phyloP scores from a whole-genome alignment of 2,888 invertebrate genomes.

The Sialis fuliginosa region DNA sequence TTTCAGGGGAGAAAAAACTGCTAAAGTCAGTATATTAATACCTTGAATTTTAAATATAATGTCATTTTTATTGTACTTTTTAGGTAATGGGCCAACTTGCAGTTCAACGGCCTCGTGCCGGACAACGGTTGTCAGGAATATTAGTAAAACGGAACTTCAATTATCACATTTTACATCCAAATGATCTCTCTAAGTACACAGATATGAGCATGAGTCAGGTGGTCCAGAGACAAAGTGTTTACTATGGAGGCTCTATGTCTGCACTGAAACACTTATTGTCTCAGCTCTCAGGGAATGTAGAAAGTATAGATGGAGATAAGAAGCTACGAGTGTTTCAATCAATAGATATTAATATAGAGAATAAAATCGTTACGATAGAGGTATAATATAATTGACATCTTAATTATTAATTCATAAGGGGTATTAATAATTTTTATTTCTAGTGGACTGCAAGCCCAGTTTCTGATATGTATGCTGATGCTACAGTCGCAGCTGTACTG shows the following conservation, averaged over 20 bases:
- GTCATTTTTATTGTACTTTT: constrained; percentile 3
- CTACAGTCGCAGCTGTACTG: constrained; percentile 73
- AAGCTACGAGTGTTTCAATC: constrained; percentile 66
- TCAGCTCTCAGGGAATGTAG: constrained; percentile 60
- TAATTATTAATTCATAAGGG: too few species aligned
- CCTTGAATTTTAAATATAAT: constrained; percentile 13
- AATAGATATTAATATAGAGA: constrained; percentile 66
- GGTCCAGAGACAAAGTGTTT: constrained; percentile 79
- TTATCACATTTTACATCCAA: constrained; percentile 84
- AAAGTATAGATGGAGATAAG: constrained; percentile 48
- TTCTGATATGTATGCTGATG: constrained; percentile 96
- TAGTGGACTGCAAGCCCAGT: constrained; percentile 90
- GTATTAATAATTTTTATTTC: constrained; percentile 8
- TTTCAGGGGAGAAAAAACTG: constrained; percentile 95
- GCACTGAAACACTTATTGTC: constrained; percentile 58
- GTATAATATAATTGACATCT: constrained; percentile 19
- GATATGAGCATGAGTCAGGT: constrained; percentile 89
- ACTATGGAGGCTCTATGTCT: constrained; percentile 59
- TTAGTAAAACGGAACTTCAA: constrained; percentile 95
- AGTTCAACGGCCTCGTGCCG: constrained; percentile 59
- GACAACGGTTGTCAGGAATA: constrained; percentile 72
- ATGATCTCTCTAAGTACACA: constrained; percentile 90
- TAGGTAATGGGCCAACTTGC: constrained; percentile 81
- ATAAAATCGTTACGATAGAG: constrained; percentile 71
- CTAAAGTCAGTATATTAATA: constrained; percentile 47